Conservation (phyloP, 2,113 vertebrate genomes). For the Myiozetetes cayanensis region DNA sequence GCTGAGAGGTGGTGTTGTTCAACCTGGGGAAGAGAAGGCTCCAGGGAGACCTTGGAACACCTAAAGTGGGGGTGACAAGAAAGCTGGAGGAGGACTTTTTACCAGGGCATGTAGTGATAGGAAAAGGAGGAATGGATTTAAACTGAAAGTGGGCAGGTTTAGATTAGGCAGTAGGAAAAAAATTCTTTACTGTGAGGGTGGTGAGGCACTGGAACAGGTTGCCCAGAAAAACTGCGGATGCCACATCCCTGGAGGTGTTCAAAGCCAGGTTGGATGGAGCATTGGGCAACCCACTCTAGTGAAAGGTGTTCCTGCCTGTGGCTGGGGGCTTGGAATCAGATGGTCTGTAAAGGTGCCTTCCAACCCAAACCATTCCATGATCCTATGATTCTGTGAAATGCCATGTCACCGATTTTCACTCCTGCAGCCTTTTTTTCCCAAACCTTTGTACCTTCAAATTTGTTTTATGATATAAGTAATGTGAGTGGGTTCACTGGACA, state of each 20-base stretch:
- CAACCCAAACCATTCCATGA: neutral
- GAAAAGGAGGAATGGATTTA: neutral
- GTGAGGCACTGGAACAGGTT: neutral
- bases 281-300: neutral
- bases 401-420: neutral
- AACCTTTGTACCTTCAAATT: neutral
- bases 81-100: neutral
- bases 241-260: neutral
- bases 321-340: neutral
- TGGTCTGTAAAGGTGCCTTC: neutral
- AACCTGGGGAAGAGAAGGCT: neutral
- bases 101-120: neutral
- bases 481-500: neutral
- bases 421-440: neutral
- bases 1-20: neutral
- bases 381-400: neutral
- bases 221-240: neutral
- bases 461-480: neutral
- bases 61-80: neutral
- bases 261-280: neutral
- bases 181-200: neutral
- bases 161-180: neutral
- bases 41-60: neutral
- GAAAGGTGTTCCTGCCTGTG: neutral
- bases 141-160: neutral